Conservation (phyloP, 2,797 vertebrate species). For the Spinus olivaceus region DNA sequence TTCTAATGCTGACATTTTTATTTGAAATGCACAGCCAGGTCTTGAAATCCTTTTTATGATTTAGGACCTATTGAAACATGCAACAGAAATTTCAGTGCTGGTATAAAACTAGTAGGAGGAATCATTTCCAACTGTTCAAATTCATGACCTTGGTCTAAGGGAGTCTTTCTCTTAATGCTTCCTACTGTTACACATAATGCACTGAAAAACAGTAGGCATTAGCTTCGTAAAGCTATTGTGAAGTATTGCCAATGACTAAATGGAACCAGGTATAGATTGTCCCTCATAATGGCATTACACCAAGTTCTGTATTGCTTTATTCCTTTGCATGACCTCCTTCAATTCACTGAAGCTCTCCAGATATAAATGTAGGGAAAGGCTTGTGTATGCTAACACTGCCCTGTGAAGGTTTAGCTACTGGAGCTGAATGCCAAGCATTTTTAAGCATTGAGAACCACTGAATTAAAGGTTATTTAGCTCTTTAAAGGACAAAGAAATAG, state of each 20-base stretch:
- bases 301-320: background rate
- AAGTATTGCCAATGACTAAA: conserved; percentile 19
- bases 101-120: conserved; percentile 33
- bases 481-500: background rate
- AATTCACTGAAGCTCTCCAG: background rate
- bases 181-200: conserved; percentile 28
- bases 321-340: background rate
- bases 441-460: background rate
- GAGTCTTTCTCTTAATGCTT: conserved; percentile 30
- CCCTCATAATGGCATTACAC: conserved; percentile 2
- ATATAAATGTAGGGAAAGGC: background rate
- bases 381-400: background rate
- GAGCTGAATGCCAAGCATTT: background rate
- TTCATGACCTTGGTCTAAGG: conserved; percentile 16
- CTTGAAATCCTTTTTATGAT: background rate
- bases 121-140: conserved; percentile 39
- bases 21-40: background rate
- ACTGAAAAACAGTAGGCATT: conserved; percentile 22
- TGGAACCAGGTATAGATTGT: conserved; percentile 23
- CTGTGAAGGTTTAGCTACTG: background rate
- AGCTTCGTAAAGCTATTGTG: conserved; percentile 25
- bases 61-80: conserved; percentile 21
- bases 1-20: conserved; percentile 2
- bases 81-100: background rate
- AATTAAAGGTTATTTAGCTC: background rate